These are phyloP conservation scores for Eupleurogrammus muticus DNA, from an alignment of 2,797 vertebrate species.

Conservation along the genomic window DNA sequence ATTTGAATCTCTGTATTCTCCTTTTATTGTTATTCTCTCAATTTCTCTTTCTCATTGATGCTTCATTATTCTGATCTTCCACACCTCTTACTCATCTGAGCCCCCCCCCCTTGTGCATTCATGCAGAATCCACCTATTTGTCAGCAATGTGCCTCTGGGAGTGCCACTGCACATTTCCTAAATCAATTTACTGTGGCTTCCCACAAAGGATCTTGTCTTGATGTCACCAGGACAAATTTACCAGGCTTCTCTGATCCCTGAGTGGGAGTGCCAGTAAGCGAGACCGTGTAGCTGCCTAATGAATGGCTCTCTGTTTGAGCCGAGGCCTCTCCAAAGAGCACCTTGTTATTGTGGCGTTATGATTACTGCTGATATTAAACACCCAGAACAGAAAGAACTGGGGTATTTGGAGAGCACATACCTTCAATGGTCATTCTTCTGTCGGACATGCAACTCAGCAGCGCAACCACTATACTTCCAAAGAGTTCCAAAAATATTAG, in stretches of 20 bases:
- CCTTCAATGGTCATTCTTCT: too few species aligned
- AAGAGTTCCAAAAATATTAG: too few species aligned
- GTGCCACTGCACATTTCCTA: conserved; percentile 56
- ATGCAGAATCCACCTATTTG: conserved; percentile 73
- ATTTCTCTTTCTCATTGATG: conserved; percentile 24
- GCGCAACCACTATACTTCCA: too few species aligned
- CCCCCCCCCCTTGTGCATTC: conserved; percentile 56
- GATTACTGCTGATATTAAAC: conserved; percentile 47
- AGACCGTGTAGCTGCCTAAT: conserved; percentile 56
- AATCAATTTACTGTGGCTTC: conserved; percentile 70
- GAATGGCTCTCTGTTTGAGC: conserved; percentile 52
- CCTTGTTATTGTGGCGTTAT: conserved; percentile 31
- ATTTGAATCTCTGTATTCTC: conserved; percentile 9
- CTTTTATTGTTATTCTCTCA: conserved; percentile 3
- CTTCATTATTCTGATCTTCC: conserved; percentile 33
- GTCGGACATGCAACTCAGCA: too few species aligned
- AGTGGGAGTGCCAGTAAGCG: conserved; percentile 43
- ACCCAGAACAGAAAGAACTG: conserved; percentile 8
- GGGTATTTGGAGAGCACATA: too few species aligned
- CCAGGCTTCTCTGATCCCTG: conserved; percentile 57
- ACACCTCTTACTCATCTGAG: conserved; percentile 8
- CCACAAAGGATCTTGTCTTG: conserved; percentile 76
- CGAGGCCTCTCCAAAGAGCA: conserved; percentile 20
- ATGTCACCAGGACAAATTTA: conserved; percentile 75
- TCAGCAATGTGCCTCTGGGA: conserved; percentile 59